Conservation (phyloP, 2,888 invertebrate species). For the Coelogynopora nodosa region DNA sequence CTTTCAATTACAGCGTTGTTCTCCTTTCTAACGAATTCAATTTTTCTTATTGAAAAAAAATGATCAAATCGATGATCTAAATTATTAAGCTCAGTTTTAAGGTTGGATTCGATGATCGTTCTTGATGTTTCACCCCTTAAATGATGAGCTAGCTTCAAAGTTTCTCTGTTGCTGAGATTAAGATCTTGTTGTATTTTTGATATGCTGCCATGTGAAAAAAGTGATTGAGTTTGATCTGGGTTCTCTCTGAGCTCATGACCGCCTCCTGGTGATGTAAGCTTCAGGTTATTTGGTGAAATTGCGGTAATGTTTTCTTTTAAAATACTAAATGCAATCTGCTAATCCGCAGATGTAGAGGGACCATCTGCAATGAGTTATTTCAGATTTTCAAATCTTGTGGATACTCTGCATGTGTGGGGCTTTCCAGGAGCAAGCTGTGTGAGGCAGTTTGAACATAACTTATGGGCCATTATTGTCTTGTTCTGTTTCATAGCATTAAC, state of each 20-base stretch:
- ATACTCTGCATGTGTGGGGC: background rate
- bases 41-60: background rate
- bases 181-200: background rate
- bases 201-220: background rate
- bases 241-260: background rate
- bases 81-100: background rate
- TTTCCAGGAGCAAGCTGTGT: background rate
- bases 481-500: background rate
- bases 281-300: background rate
- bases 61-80: background rate
- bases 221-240: background rate
- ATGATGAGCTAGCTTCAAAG: background rate
- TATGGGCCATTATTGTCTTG: background rate
- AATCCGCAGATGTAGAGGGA: background rate
- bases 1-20: background rate
- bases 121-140: background rate
- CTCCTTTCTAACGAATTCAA: background rate
- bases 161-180: background rate
- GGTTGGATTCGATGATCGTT: background rate
- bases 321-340: background rate
- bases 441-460: background rate
- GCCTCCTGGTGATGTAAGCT: background rate
- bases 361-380: background rate
- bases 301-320: background rate
- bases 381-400: background rate